A percentile compares a stretch with the other conserved stretches of the same genome.
Evolutionary conservation across 2,888 invertebrate species (phyloP).

Genomic region (Daptonema setosum): DNA sequence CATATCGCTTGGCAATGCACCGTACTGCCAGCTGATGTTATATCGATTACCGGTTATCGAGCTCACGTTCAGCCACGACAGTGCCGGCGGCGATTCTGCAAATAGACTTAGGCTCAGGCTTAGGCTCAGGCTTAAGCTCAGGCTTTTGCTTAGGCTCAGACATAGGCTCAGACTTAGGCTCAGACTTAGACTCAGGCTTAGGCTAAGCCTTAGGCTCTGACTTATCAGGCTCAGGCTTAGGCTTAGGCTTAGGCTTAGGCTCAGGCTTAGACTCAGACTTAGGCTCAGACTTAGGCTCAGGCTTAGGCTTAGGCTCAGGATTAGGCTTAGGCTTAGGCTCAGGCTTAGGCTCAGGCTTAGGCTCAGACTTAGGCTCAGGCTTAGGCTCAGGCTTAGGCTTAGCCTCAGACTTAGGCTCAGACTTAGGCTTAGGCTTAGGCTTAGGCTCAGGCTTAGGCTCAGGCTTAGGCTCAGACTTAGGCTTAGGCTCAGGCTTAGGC

Average conservation of each 20-base stretch:
- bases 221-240: constrained; percentile 2
- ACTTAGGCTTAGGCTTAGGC: constrained; percentile 4
- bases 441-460: constrained; percentile 4
- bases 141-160: too few relatives aligned
- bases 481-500: not conserved
- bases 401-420: too few relatives aligned
- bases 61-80: too few relatives aligned
- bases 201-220: not conserved
- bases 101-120: not conserved
- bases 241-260: constrained; percentile 4
- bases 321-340: too few relatives aligned
- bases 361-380: not conserved
- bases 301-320: too few relatives aligned
- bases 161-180: not conserved
- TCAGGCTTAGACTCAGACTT: constrained; percentile 3
- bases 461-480: constrained; percentile 4
- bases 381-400: constrained; percentile 4
- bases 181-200: not conserved
- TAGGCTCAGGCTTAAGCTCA: not conserved
- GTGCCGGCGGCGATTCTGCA: too few relatives aligned
- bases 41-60: too few relatives aligned
- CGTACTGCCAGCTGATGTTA: too few relatives aligned
- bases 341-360: constrained; percentile 4
- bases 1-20: too few relatives aligned
- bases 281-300: constrained; percentile 2